These are phyloP conservation scores for Parochlus steinenii DNA, from an alignment of 2,888 invertebrate genomes.

Conservation along the genomic window DNA sequence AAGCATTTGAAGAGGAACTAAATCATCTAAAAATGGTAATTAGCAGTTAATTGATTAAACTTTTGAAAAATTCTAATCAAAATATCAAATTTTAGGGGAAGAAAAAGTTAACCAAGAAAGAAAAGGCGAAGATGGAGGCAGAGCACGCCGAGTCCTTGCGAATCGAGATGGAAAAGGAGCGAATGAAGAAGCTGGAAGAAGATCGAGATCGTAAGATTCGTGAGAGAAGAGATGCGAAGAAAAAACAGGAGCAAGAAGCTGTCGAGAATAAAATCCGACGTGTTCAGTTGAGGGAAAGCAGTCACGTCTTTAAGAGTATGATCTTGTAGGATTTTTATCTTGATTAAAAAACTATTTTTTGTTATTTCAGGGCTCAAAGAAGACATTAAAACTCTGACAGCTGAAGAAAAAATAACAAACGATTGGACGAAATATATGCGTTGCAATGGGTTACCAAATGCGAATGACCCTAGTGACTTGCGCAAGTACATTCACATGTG, in stretches of 20 bases:
- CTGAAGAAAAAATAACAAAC: slow-evolving; percentile 20
- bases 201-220: slow-evolving; percentile 23
- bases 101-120: slow-evolving; percentile 32
- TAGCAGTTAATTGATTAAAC: too few relatives aligned
- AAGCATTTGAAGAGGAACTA: too few relatives aligned
- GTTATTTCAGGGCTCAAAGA: slow-evolving; percentile 17
- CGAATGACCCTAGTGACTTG: slow-evolving; percentile 27
- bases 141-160: slow-evolving; percentile 29
- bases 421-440: slow-evolving; percentile 30
- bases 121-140: slow-evolving; percentile 28
- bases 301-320: slow-evolving; percentile 21
- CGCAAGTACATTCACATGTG: slow-evolving; percentile 30
- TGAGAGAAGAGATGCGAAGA: slow-evolving; percentile 28
- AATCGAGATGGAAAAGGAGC: slow-evolving; percentile 30
- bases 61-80: too few relatives aligned
- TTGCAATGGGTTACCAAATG: slow-evolving; percentile 28
- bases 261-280: slow-evolving; percentile 26
- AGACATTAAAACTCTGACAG: slow-evolving; percentile 23
- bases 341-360: background rate
- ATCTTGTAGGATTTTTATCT: background rate
- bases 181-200: slow-evolving; percentile 11
- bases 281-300: slow-evolving; percentile 25
- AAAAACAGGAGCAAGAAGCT: slow-evolving; percentile 26
- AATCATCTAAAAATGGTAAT: too few relatives aligned
- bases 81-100: too few relatives aligned